Evolutionary conservation across 2,113 vertebrate genomes (phyloP).

Genomic region (Dasyprocta punctata): DNA sequence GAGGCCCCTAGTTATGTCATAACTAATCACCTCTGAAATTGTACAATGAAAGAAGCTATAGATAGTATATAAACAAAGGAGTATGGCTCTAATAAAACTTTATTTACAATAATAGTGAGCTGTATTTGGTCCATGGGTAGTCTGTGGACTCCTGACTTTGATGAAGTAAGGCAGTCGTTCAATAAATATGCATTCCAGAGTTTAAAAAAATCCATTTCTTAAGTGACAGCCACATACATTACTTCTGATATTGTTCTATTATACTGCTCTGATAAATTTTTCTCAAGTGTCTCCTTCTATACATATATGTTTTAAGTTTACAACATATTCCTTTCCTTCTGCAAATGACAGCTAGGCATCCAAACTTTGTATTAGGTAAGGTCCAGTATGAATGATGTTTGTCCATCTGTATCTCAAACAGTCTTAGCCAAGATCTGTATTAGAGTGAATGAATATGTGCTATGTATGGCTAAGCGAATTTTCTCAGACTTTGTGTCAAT

Average conservation of each 20-base stretch:
- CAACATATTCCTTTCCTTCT: not conserved
- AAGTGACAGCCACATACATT: not conserved
- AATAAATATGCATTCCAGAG: not conserved
- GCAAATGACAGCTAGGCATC: not conserved
- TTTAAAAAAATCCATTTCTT: constrained; percentile 48
- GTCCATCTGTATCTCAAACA: not conserved
- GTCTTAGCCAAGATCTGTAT: not conserved
- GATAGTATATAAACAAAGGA: not conserved
- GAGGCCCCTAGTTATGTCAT: not conserved
- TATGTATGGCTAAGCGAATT: not conserved
- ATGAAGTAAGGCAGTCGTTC: not conserved
- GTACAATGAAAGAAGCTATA: not conserved
- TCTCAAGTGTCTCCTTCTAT: not conserved
- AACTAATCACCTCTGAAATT: not conserved
- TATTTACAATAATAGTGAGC: not conserved
- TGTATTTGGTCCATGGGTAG: not conserved
- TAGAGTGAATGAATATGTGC: not conserved
- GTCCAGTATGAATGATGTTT: not conserved
- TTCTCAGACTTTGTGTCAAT: constrained; percentile 25
- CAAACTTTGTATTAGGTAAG: not conserved
- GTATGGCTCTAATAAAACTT: not conserved
- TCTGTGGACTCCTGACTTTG: not conserved
- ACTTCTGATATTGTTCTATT: not conserved
- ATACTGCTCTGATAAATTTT: not conserved
- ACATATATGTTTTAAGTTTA: not conserved